phyloP scores from a whole-genome alignment of 2,113 vertebrate species.

The Callospermophilus lateralis region DNA sequence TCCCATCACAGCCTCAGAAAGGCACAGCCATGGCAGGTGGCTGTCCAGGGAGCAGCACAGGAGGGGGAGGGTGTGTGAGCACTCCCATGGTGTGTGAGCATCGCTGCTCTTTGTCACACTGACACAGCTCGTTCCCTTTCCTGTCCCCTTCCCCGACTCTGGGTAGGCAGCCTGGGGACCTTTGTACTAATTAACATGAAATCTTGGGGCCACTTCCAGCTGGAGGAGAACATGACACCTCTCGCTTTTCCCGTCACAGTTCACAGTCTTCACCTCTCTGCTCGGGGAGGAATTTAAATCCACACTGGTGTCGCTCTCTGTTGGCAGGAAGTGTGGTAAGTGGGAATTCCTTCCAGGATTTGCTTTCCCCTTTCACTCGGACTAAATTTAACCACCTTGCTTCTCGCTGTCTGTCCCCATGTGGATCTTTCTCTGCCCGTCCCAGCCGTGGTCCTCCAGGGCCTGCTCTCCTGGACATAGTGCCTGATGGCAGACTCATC shows the following conservation, averaged over 20 bases:
- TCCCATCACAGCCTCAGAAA: background rate
- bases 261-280: background rate
- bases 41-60: background rate
- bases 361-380: background rate
- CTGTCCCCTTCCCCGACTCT: background rate
- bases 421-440: background rate
- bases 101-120: accelerated
- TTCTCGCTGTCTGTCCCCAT: accelerated
- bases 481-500: background rate
- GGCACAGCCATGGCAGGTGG: background rate
- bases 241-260: background rate
- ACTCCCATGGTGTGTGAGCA: accelerated
- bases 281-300: background rate
- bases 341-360: background rate
- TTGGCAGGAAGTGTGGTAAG: background rate
- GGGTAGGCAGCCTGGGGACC: background rate
- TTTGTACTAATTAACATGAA: background rate
- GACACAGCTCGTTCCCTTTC: background rate
- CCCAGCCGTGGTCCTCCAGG: background rate
- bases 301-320: background rate
- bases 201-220: background rate
- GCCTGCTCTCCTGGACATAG: background rate
- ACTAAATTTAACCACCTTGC: background rate
- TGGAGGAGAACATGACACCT: background rate
- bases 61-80: background rate